These are phyloP conservation scores for Piaya cayana DNA, from an alignment of 2,113 vertebrate genomes.

Conservation along the genomic window DNA sequence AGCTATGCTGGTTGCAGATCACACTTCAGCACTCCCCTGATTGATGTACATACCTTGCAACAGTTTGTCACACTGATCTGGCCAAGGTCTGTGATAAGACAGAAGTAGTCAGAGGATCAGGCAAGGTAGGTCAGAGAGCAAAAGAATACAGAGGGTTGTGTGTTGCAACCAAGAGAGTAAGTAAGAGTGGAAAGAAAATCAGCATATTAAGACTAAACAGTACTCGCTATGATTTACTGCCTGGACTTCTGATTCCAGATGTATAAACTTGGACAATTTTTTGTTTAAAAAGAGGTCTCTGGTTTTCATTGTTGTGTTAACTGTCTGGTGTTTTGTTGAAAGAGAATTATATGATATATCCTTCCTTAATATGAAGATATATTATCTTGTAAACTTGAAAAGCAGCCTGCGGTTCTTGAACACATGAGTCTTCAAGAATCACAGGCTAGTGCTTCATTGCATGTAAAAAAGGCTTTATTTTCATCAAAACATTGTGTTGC, in stretches of 20 bases:
- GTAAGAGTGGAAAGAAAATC: neutral
- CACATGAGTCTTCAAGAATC: neutral
- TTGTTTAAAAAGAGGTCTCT: neutral
- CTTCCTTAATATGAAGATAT: conserved; percentile 6
- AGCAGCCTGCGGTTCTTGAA: neutral
- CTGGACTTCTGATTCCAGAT: neutral
- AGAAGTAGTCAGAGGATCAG: neutral
- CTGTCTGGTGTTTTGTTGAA: neutral
- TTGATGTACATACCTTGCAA: conserved; percentile 26
- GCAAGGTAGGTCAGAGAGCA: neutral
- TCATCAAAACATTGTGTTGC: conserved; percentile 59
- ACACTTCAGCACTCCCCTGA: conserved; percentile 47
- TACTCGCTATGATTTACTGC: neutral
- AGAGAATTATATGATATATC: conserved; percentile 2
- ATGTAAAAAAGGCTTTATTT: conserved; percentile 20
- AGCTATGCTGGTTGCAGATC: conserved; percentile 31
- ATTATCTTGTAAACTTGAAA: neutral
- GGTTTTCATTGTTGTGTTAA: neutral
- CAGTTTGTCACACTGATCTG: neutral
- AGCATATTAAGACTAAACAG: conserved; percentile 2
- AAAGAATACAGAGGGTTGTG: neutral
- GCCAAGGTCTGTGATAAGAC: neutral
- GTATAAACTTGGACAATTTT: neutral
- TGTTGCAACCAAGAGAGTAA: neutral
- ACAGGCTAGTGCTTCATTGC: neutral